phyloP scores from a whole-genome alignment of 2,888 invertebrate genomes.

The Thymelicus sylvestris region DNA sequence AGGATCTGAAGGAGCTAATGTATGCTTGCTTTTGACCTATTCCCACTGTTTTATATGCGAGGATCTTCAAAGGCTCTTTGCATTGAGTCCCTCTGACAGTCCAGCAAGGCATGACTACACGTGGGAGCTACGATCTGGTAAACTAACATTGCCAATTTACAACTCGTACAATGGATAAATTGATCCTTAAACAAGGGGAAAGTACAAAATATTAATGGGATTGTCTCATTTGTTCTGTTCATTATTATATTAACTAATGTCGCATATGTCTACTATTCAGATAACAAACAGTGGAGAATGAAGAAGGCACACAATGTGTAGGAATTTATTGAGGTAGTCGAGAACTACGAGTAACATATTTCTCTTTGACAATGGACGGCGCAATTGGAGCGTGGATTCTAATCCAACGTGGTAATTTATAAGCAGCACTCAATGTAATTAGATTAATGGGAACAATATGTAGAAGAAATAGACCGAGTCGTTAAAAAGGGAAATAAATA shows the following conservation, averaged over 20 bases:
- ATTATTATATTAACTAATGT: no score
- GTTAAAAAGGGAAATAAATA: no score
- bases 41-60: neutral
- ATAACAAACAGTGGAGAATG: conserved; percentile 14
- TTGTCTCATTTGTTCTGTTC: no score
- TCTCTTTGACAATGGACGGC: conserved; percentile 28
- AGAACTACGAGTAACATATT: conserved; percentile 18
- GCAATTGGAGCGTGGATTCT: conserved; percentile 32
- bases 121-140: neutral
- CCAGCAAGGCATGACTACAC: neutral
- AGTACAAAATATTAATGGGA: no score
- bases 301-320: conserved; percentile 15
- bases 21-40: neutral
- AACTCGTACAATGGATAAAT: no score
- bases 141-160: no score
- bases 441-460: neutral
- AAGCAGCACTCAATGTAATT: conserved; percentile 10
- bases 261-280: neutral
- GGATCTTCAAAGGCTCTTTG: neutral
- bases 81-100: neutral
- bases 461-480: neutral
- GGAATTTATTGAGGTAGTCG: conserved; percentile 14
- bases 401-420: conserved; percentile 22
- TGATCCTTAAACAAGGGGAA: no score
- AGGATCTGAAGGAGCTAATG: neutral